phyloP scores from a whole-genome alignment of 2,797 vertebrate genomes.

The Vultur gryphus region DNA sequence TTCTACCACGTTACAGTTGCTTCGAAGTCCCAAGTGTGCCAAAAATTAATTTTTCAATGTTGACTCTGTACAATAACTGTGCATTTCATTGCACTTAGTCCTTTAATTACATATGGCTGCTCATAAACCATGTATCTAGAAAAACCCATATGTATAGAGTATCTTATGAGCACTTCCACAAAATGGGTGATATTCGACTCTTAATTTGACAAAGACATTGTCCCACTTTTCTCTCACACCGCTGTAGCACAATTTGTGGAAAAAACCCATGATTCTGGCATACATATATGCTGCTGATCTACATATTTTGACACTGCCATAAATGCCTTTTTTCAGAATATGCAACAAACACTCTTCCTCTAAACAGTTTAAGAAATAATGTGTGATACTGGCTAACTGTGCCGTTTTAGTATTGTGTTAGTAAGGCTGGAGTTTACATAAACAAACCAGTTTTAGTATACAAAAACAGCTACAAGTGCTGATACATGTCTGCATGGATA shows the following conservation, averaged over 20 bases:
- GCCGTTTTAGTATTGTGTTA: background rate
- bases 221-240: background rate
- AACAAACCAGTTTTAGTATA: background rate
- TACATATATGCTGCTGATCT: background rate
- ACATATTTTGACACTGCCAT: background rate
- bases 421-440: background rate
- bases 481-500: background rate
- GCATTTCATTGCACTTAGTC: background rate
- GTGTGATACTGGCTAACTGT: background rate
- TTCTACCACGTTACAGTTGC: background rate
- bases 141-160: background rate
- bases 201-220: background rate
- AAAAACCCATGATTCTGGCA: background rate
- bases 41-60: background rate
- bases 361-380: background rate
- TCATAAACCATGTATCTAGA: background rate
- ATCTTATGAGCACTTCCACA: background rate
- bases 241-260: background rate
- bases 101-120: background rate
- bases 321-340: background rate
- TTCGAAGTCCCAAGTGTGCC: background rate
- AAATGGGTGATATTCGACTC: background rate
- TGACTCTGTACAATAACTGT: background rate
- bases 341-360: background rate
- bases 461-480: background rate